Evolutionary conservation across 1,140 invertebrate species (phyloP), one percentile per base, ranked within the genome.

Genomic region (Rhopalosiphum padi): DNA sequence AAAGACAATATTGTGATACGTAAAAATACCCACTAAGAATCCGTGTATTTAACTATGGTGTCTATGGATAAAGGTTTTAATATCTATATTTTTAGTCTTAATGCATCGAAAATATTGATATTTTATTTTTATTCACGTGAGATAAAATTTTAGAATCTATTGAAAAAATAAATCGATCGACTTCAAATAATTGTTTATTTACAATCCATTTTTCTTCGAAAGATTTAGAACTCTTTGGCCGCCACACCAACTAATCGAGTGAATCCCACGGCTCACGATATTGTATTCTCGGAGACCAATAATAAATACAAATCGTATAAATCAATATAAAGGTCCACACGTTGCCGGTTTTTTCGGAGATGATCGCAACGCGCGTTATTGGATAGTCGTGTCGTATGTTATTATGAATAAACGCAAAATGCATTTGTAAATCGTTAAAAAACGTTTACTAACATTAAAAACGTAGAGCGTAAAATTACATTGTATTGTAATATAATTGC

Each of bases 401-500:
- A 37, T 37, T 41, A 11, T 18, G 30, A n/a, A 77, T n/a, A 4
- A n/a, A 68, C 15, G 60, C 60, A 68, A 68, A 68, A 68, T 30
- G 30, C 4, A 68, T 68, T 68, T 77, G 60, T 77, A 6, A 68
- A 68, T 68, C 60, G 60, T 68, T 68, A n/a, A 35, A 77, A 77
- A 77, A 77, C 30, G n/a, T 77, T 77, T 77, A 77, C 3, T 18
- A n/a, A 18, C 60, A 77, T 77, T 77, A 77, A n/a, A 77, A n/a
- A 77, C n/a, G 30, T n/a, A 77, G n/a, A 77, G 60, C 60, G 60
- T 77, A 77, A 77, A 77, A 77, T 77, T 77, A 77, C 60, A 77
- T 77, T 77, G 60, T 77, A 77, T 77, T 77, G n/a, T 77, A 30
- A n/a, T 68, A 77, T 77, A 77, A 77, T 77, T 77, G 60, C n/a